Conservation (phyloP, 2,797 vertebrate species). For the Phrynocephalus vlangalii region DNA sequence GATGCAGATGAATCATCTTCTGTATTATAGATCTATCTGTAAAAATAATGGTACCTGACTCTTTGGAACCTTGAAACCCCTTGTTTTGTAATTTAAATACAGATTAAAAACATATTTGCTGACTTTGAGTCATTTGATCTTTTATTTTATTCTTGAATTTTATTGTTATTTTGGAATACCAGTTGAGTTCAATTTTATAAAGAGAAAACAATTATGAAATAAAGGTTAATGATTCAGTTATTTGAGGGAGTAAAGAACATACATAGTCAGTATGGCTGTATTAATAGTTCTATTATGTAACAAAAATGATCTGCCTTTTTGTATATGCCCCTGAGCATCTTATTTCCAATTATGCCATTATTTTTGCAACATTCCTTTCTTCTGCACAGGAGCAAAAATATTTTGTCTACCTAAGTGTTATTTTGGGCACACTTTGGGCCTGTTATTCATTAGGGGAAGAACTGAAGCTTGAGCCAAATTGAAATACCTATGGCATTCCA, state of each 20-base stretch:
- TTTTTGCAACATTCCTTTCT: not conserved
- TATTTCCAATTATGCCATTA: constrained; percentile 3
- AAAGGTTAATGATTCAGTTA: not conserved
- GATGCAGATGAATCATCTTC: not conserved
- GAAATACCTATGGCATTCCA: not conserved
- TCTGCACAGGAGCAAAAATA: constrained; percentile 19
- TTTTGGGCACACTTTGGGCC: not conserved
- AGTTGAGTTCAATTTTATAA: not conserved
- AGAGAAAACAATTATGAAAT: not conserved
- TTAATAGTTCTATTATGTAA: constrained; percentile 29
- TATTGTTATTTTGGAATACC: not conserved
- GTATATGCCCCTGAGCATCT: not conserved
- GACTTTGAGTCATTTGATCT: not conserved
- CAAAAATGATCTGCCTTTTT: not conserved
- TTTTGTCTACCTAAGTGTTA: constrained; percentile 8
- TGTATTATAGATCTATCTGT: not conserved
- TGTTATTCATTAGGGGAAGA: not conserved
- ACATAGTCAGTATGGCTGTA: constrained; percentile 9
- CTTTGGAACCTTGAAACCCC: not conserved
- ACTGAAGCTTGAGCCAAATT: not conserved
- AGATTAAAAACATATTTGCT: not conserved
- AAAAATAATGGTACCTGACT: not conserved
- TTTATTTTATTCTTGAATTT: constrained; percentile 12
- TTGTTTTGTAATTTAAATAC: not conserved
- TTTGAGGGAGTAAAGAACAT: not conserved